These are phyloP conservation scores for Porites australiensis DNA, from an alignment of 64 coral and sea anemone genomes.

Conservation along the genomic window DNA sequence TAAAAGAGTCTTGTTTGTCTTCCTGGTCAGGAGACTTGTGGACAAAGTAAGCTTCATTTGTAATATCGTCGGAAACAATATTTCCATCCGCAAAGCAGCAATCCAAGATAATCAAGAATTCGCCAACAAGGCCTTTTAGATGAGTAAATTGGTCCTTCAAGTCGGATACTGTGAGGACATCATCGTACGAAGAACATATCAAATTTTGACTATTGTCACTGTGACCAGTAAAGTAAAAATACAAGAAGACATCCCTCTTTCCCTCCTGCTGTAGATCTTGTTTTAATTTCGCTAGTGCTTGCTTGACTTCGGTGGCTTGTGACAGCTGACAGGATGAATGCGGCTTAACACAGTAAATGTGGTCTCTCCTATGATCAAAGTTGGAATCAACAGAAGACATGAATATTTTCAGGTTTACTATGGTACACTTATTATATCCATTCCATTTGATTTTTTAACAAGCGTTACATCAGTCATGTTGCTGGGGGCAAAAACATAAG, in stretches of 20 bases:
- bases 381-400: neutral
- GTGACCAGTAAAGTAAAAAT: conserved; percentile 29
- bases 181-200: conserved; percentile 7
- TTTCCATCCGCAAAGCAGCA: conserved; percentile 22
- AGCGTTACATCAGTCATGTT: no score
- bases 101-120: conserved; percentile 34
- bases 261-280: neutral
- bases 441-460: no score
- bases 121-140: neutral
- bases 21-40: neutral
- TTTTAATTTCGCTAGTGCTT: neutral
- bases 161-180: neutral
- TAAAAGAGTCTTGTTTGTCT: neutral
- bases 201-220: conserved; percentile 11
- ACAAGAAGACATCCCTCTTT: conserved; percentile 16
- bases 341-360: neutral
- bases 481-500: no score
- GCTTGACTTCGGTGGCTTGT: neutral
- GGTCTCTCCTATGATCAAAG: neutral
- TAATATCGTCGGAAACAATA: neutral
- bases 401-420: neutral
- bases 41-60: neutral
- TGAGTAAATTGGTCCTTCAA: neutral
- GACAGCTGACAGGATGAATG: neutral
- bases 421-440: neutral